Evolutionary conservation across 2,888 invertebrate species (phyloP).

Genomic region (Mamestra brassicae): DNA sequence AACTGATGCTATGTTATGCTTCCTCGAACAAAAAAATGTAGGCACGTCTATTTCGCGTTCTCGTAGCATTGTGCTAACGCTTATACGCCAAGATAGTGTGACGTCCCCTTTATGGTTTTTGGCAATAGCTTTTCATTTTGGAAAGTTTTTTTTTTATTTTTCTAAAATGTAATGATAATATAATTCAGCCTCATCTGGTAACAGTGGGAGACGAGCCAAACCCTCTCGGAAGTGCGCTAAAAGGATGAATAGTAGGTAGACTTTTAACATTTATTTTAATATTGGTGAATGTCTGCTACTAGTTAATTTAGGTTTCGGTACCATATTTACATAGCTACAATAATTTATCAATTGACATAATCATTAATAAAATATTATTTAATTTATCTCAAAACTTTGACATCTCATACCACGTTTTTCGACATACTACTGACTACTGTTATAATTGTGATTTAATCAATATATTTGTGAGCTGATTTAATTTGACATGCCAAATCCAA

Average conservation of each 20-base stretch:
- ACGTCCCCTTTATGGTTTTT: background rate
- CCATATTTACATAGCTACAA: background rate
- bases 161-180: slow-evolving; percentile 43
- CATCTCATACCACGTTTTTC: too few species aligned
- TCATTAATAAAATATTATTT: too few species aligned
- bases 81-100: slow-evolving; percentile 6
- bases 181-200: slow-evolving; percentile 51
- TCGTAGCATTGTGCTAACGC: slow-evolving; percentile 17
- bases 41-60: background rate
- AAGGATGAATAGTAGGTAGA: slow-evolving; percentile 53
- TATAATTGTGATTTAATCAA: too few species aligned
- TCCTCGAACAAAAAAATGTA: background rate
- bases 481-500: too few species aligned
- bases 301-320: background rate
- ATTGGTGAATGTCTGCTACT: slow-evolving; percentile 20
- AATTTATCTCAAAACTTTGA: too few species aligned
- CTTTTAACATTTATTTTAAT: slow-evolving; percentile 31
- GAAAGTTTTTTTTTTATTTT: slow-evolving; percentile 15
- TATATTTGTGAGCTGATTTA: too few species aligned
- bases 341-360: too few species aligned
- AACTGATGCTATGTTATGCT: background rate
- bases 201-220: slow-evolving; percentile 43
- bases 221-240: slow-evolving; percentile 46
- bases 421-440: too few species aligned
- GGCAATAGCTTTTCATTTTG: background rate